These are phyloP conservation scores for Aegithalos caudatus DNA, from an alignment of 2,113 vertebrate genomes.

Conservation along the genomic window DNA sequence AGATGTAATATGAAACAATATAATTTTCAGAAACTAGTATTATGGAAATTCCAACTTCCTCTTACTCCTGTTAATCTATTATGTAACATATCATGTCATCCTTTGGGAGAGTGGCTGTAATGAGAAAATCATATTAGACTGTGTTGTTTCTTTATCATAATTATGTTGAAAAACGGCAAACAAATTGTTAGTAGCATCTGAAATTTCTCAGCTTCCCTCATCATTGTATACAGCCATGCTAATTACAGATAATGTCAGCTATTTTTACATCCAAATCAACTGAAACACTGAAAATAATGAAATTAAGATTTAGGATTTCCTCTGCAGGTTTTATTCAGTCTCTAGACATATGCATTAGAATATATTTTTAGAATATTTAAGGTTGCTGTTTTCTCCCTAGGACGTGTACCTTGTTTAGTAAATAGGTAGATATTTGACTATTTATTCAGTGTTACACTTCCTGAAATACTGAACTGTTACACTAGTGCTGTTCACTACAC, in stretches of 20 bases:
- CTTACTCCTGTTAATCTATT: neutral
- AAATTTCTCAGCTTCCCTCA: neutral
- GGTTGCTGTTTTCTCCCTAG: neutral
- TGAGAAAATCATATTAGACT: neutral
- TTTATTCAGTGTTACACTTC: rapidly evolving
- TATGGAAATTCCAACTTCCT: neutral
- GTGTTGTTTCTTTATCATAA: neutral
- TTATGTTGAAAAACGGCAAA: neutral
- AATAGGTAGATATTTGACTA: neutral
- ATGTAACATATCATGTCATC: neutral
- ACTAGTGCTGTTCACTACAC: no score
- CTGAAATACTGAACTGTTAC: no score
- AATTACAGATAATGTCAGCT: neutral
- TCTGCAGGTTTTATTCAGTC: neutral
- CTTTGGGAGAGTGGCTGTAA: neutral
- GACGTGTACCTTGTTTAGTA: neutral
- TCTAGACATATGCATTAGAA: neutral
- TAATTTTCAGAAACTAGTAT: neutral
- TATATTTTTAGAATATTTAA: neutral
- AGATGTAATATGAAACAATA: neutral
- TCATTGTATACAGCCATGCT: neutral
- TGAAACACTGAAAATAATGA: neutral
- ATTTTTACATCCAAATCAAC: neutral
- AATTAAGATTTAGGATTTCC: neutral
- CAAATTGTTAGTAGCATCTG: neutral